Evolutionary conservation across 2,888 invertebrate species (phyloP).

Genomic region (Eupithecia centaureata): DNA sequence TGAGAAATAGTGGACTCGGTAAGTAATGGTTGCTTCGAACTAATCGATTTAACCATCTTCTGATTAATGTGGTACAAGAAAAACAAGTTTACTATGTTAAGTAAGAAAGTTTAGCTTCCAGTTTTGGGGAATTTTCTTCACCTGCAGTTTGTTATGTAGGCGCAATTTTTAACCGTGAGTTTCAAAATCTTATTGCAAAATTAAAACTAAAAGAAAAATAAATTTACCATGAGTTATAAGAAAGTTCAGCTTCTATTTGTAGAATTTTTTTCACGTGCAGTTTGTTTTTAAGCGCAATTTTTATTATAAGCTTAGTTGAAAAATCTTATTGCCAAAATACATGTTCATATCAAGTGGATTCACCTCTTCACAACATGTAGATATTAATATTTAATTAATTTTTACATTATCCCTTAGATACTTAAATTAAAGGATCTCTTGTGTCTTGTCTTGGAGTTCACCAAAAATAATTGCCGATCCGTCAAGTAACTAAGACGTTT

Average conservation of each 20-base stretch:
- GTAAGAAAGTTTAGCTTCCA: neutral
- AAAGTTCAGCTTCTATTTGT: neutral
- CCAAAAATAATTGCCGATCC: no score
- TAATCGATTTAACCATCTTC: constrained; percentile 20
- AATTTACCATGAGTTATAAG: constrained; percentile 2
- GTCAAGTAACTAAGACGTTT: no score
- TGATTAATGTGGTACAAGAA: constrained; percentile 4
- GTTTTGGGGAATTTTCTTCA: neutral
- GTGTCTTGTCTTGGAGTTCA: neutral
- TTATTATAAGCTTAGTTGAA: no score
- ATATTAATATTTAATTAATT: no score
- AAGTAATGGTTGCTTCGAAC: constrained; percentile 15
- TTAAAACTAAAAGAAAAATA: constrained; percentile 5
- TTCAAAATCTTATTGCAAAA: no score
- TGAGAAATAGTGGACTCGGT: constrained; percentile 20
- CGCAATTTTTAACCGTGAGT: no score
- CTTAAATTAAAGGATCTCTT: neutral
- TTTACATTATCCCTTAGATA: no score
- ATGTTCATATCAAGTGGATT: no score
- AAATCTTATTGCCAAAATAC: no score
- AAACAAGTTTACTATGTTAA: constrained; percentile 11
- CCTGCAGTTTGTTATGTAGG: neutral
- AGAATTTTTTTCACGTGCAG: neutral
- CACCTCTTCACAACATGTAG: no score
- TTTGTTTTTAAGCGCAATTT: neutral